Evolutionary conservation across 35 echinoderm and acorn worm genomes (phyloP).

Genomic region (Hemicentrotus pulcherrimus): DNA sequence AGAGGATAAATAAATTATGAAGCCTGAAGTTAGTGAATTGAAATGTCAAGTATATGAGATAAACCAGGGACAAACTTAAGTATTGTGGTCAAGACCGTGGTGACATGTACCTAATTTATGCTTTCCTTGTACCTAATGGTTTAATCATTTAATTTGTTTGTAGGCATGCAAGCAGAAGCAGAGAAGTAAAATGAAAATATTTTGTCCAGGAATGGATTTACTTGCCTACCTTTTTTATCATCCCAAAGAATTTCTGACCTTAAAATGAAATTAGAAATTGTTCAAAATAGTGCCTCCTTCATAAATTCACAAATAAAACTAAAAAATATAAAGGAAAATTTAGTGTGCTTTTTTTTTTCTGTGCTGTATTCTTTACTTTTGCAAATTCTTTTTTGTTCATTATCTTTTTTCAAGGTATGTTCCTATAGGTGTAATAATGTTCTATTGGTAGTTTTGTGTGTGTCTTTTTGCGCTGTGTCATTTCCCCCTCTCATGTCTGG

Average conservation of each 20-base stretch:
- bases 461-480: background rate
- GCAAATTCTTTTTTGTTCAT: background rate
- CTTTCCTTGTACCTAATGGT: constrained; percentile 25
- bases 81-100: constrained; percentile 13
- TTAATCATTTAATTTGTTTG: constrained; percentile 20
- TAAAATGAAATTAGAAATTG: background rate
- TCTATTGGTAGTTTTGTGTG: background rate
- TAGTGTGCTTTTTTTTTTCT: no score
- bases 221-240: background rate
- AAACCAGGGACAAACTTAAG: background rate
- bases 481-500: background rate
- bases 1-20: constrained; percentile 31
- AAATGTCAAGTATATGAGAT: constrained; percentile 20
- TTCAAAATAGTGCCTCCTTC: background rate
- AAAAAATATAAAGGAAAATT: background rate
- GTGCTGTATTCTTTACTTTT: background rate
- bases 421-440: background rate
- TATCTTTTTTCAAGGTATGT: background rate
- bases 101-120: constrained; percentile 19
- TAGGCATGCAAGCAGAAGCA: background rate
- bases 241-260: background rate
- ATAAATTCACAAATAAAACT: background rate
- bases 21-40: background rate
- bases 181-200: background rate
- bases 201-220: background rate